Base-by-base conservation (phyloP, 2,888 invertebrate genomes). In the Thyatira batis region DNA sequence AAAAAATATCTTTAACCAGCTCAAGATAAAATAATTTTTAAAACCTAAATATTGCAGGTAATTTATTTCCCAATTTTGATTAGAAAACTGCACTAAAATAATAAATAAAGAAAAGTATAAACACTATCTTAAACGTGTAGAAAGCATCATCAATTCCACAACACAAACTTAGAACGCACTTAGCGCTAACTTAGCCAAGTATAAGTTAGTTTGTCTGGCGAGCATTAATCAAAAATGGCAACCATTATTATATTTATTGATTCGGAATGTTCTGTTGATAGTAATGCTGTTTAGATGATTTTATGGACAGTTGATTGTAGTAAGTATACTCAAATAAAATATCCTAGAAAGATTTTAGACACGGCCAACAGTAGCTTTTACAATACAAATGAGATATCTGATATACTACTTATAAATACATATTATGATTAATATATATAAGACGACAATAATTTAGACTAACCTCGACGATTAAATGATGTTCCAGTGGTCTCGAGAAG, bases 91-190 rank as follows among this genome's bases (percentile, higher is more conserved):
- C 55, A 67, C 57, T 61, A 23, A 43, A 55, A 50, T 33, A 28
- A 30, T 48, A 44, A 51, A 66, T 67, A 65, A 68, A 68, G 60
- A 64, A 60, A 58, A 43, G 30, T 20, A 6, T 39, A 3, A 39
- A 3, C 17, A 52, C 43, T 68, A 69, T 68, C 68, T 65, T 28
- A 51, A 51, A 60, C 52, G 46, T 46, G 57, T 48, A 56, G 70
- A 73, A 55, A 73, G 71, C 63, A 43, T 57, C 71, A 73, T 73
- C 63, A 67, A 73, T 67, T 59, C 57, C 55, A 48, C 51, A 49
- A 43, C 39, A 48, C 30, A 43, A 11, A 51, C 51, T 50, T 46
- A 23, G 50, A 39, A 46, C 55, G 50, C 58, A 58, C 58, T 61
- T 58, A 61, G 28, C 45, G 50, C 52, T 39, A 48, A 45, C 51